Percentiles rank a stretch among this genome's conserved stretches.
Conservation (phyloP, 2,888 invertebrate genomes). For the Dryobota labecula region DNA sequence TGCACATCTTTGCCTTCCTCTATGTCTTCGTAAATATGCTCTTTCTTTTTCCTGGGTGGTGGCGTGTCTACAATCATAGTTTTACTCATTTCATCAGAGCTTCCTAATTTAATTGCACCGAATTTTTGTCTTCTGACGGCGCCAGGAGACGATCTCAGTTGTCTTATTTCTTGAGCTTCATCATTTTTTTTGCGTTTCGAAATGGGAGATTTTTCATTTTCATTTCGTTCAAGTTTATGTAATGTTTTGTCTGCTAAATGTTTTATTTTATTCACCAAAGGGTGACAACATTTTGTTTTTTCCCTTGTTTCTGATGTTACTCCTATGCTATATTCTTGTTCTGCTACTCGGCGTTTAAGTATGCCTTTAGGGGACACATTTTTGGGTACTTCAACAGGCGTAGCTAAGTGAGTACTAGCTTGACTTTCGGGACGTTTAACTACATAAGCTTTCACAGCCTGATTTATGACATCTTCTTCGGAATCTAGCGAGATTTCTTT, state of each 20-base stretch:
- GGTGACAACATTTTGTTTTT: conserved; percentile 91
- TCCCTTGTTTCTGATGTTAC: conserved; percentile 85
- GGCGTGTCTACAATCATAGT: conserved; percentile 85
- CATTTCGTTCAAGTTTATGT: conserved; percentile 87
- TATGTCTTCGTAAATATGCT: conserved; percentile 92
- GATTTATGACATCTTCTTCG: conserved; percentile 83
- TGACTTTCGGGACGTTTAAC: conserved; percentile 82
- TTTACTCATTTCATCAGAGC: conserved; percentile 89
- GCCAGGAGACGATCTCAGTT: conserved; percentile 91
- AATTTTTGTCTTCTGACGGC: conserved; percentile 90
- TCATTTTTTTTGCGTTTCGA: conserved; percentile 88
- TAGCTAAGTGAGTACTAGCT: conserved; percentile 74
- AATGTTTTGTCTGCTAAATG: conserved; percentile 91
- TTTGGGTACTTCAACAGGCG: conserved; percentile 82
- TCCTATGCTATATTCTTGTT: conserved; percentile 82
- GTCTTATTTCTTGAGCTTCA: conserved; percentile 91
- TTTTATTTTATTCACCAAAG: conserved; percentile 92
- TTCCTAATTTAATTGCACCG: conserved; percentile 87
- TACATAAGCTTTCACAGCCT: conserved; percentile 69
- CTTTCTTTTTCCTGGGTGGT: conserved; percentile 88
- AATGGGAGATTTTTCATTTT: conserved; percentile 83
- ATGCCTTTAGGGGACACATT: conserved; percentile 89
- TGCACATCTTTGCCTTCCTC: conserved; percentile 87
- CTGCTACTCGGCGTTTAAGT: conserved; percentile 88
- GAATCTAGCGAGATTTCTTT: conserved; percentile 87